Evolutionary conservation across 1,140 invertebrate genomes (phyloP), one percentile per base, ranked within the genome.

Genomic region (Probaryconus sp.): DNA sequence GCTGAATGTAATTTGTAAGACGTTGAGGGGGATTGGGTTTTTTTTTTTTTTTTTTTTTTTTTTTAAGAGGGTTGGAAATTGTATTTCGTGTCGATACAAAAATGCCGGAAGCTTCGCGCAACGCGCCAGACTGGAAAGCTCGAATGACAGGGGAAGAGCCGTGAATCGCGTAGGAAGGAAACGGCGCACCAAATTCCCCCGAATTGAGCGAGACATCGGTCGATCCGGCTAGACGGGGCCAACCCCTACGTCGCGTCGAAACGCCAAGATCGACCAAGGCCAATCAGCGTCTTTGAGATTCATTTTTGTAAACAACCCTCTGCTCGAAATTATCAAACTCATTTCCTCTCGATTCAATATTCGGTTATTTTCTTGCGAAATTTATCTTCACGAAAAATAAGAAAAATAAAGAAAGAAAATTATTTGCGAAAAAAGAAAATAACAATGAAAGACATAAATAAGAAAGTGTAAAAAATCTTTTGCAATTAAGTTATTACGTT

Each of bases 201-300:
- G 50, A 38, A 38, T 28, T 7, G 38, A 56, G 24, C 50, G 48
- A 60, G 63, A 70, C 74, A 6, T 71, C 80, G 82, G 79, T 86
- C 84, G 83, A 85, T 85, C 77, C 77, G 82, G 78, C 84, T 83
- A 85, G 83, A 85, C 81, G 47, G 58, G 56, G 33, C 65, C 74
- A 78, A 78, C 74, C 78, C 77, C 68, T 68, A 24, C 47, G 65
- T 50, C 47, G 30, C 67, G 50, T 31, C 45, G 33, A 60, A 63
- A 45, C 74, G 48, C 63, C 78, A 83, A 83, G 79, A 80, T 79
- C 81, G 64, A 72, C 38, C 81, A 80, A 84, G 83, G 82, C 82
- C 80, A 76, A 76, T 67, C 72, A 35, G 42, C 56, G 60, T 68
- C 38, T 17, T 33, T 20, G 7, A 20, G 5, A 17, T 24, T 10